A percentile compares a stretch with the other conserved stretches of the same genome.
Conservation (phyloP, 2,113 vertebrate genomes). For the Boleophthalmus pectinirostris region DNA sequence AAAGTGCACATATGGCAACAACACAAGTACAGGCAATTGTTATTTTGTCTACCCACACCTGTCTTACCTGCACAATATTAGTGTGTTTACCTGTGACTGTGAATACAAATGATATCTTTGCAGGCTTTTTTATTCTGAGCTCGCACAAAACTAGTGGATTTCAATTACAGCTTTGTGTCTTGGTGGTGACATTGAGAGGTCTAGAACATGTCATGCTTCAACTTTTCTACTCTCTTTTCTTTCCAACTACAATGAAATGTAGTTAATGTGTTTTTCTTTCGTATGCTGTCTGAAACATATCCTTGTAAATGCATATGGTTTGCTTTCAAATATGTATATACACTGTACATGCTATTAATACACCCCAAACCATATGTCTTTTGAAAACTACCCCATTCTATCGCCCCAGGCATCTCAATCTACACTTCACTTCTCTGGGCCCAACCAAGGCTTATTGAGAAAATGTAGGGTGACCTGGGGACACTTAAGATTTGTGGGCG, state of each 20-base stretch:
- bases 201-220: slow-evolving; percentile 51
- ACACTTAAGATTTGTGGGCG: slow-evolving; percentile 30
- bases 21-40: slow-evolving; percentile 24
- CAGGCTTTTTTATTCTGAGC: slow-evolving; percentile 26
- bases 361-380: background rate
- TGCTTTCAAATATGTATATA: background rate
- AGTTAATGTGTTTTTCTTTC: slow-evolving; percentile 17
- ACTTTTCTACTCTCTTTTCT: slow-evolving; percentile 25
- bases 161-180: slow-evolving; percentile 43
- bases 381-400: background rate
- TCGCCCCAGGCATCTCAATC: slow-evolving; percentile 6
- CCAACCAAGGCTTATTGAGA: slow-evolving; percentile 15
- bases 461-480: slow-evolving; percentile 45
- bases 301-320: background rate
- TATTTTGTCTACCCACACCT: slow-evolving; percentile 22
- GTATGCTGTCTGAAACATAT: slow-evolving; percentile 5
- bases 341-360: background rate
- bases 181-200: slow-evolving; percentile 54
- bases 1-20: slow-evolving; percentile 36
- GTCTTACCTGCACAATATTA: slow-evolving; percentile 12
- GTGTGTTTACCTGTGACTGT: slow-evolving; percentile 6
- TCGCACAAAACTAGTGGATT: slow-evolving; percentile 23
- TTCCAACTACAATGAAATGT: slow-evolving; percentile 30
- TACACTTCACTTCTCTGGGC: slow-evolving; percentile 19
- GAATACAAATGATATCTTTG: slow-evolving; percentile 42